A percentile compares a stretch with the other conserved stretches of the same genome.
These are phyloP conservation scores for Actinemys pallida DNA, from an alignment of 2,113 vertebrate species.

Conservation along the genomic window DNA sequence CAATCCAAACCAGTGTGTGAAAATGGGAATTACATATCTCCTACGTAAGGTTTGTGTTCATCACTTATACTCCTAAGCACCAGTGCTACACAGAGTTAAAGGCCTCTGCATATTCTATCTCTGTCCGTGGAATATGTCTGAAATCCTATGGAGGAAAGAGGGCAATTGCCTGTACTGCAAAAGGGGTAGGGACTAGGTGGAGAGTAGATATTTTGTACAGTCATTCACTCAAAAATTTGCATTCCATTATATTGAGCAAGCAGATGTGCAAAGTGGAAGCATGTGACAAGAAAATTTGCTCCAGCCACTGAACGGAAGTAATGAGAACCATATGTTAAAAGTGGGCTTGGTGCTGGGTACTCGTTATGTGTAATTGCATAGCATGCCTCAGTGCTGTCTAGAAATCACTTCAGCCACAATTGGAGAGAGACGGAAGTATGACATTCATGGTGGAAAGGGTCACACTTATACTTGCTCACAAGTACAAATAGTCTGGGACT, in stretches of 20 bases:
- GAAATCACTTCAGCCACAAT: not conserved
- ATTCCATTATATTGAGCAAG: not conserved
- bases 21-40: not conserved
- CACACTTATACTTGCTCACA: not conserved
- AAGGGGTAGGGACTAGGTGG: not conserved
- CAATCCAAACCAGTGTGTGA: not conserved
- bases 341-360: not conserved
- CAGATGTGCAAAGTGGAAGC: not conserved
- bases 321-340: not conserved
- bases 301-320: not conserved
- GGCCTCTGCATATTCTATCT: not conserved
- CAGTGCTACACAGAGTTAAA: not conserved
- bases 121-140: not conserved
- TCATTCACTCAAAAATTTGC: not conserved
- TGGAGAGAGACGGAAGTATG: rapidly evolving
- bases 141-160: not conserved
- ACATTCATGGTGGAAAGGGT: not conserved
- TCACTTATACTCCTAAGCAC: not conserved
- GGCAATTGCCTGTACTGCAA: not conserved
- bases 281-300: not conserved
- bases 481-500: not conserved
- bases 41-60: not conserved
- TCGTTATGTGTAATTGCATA: rapidly evolving
- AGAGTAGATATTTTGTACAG: not conserved
- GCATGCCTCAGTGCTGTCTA: not conserved